A percentile compares a stretch with the other conserved stretches of the same genome.
Conservation (phyloP, 2,888 invertebrate species). For the Myopa testacea region DNA sequence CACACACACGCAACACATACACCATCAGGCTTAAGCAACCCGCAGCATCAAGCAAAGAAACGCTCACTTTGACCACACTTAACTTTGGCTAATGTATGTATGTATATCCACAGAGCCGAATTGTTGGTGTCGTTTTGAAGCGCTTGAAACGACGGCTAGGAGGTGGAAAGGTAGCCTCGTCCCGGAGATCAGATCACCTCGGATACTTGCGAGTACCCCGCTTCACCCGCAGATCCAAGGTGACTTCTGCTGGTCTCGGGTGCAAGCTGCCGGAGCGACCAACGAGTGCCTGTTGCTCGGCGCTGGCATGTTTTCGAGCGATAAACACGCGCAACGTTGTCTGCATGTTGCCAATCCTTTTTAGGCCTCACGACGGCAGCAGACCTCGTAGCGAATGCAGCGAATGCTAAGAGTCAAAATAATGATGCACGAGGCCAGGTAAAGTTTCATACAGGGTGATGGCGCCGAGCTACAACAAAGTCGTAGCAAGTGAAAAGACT, state of each 20-base stretch:
- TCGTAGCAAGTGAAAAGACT: slow-evolving; percentile 15
- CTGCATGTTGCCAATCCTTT: slow-evolving; percentile 33
- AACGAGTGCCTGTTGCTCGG: slow-evolving; percentile 13
- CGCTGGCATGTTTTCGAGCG: slow-evolving; percentile 7
- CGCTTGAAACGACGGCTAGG: background rate
- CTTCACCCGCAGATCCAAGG: background rate
- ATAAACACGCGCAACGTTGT: slow-evolving; percentile 32
- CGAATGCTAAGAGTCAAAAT: slow-evolving; percentile 30
- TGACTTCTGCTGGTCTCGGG: background rate
- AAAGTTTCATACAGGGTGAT: slow-evolving; percentile 27
- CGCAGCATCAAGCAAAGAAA: slow-evolving; percentile 21
- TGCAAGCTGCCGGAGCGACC: background rate
- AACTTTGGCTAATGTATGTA: background rate
- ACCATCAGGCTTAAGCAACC: background rate
- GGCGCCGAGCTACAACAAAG: background rate
- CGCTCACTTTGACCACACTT: background rate
- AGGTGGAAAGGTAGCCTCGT: background rate
- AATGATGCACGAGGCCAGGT: slow-evolving; percentile 34
- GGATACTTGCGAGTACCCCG: background rate
- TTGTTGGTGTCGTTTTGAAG: slow-evolving; percentile 14
- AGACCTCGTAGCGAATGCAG: background rate
- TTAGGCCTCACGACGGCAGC: slow-evolving; percentile 20
- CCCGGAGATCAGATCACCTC: background rate
- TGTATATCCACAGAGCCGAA: background rate
- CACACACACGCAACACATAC: background rate